phyloP scores from a whole-genome alignment of 2,113 vertebrate genomes.

The Mola mola region DNA sequence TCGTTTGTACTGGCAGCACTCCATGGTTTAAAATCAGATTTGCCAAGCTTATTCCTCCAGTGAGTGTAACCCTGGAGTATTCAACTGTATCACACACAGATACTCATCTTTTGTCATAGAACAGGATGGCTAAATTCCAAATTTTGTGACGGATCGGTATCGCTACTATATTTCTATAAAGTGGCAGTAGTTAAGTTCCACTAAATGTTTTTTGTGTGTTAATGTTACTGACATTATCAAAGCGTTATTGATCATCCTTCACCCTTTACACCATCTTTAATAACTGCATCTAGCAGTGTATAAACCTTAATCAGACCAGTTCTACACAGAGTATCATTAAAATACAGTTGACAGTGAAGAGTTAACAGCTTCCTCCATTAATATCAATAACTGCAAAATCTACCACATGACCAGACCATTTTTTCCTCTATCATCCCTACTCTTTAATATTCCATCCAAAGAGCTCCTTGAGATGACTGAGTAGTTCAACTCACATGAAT shows the following conservation, averaged over 20 bases:
- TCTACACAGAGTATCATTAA: no score
- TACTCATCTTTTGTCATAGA: no score
- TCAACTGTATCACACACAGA: constrained; percentile 1
- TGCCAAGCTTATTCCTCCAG: constrained; percentile 6
- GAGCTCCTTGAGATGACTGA: constrained; percentile 12
- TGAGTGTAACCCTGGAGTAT: background rate
- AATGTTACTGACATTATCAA: no score
- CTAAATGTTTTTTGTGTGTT: no score
- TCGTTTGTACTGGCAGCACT: constrained; percentile 1
- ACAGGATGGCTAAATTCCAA: no score
- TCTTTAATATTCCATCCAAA: constrained; percentile 26
- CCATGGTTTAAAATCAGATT: constrained; percentile 1
- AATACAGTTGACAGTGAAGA: no score
- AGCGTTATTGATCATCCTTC: background rate
- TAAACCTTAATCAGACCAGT: no score
- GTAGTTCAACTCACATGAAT: constrained; percentile 14
- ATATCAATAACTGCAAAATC: background rate
- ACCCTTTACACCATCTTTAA: background rate
- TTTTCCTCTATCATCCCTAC: background rate
- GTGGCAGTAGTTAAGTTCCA: no score
- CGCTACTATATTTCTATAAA: background rate
- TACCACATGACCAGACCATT: background rate
- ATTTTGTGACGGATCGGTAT: background rate
- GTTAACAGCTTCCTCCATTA: no score
- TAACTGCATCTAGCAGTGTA: background rate